Evolutionary conservation across 2,888 invertebrate genomes (phyloP).

Genomic region (Tenthredo distinguenda): DNA sequence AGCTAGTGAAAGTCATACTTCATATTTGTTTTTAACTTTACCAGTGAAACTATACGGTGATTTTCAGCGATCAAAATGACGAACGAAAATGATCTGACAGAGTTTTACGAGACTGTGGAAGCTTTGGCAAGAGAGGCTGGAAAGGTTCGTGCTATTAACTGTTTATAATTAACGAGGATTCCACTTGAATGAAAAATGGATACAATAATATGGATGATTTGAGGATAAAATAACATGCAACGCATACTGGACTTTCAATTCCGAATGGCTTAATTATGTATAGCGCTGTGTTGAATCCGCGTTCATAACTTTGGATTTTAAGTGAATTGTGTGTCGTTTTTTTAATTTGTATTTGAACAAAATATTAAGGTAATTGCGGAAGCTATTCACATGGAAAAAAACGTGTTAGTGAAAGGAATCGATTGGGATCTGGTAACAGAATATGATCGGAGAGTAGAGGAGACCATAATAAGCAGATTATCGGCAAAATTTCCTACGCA

Average conservation of each 20-base stretch:
- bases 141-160: constrained; percentile 72
- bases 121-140: constrained; percentile 78
- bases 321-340: neutral
- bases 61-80: constrained; percentile 56
- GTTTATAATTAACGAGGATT: neutral
- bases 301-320: neutral
- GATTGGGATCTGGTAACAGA: constrained; percentile 90
- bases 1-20: constrained; percentile 27
- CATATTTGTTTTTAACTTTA: neutral
- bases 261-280: neutral
- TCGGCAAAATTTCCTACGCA: constrained; percentile 82
- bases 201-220: neutral
- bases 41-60: neutral
- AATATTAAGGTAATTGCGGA: constrained; percentile 79
- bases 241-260: neutral
- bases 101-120: constrained; percentile 77
- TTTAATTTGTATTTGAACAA: neutral
- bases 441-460: constrained; percentile 89
- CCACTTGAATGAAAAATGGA: neutral
- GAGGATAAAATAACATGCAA: neutral
- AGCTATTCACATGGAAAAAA: constrained; percentile 78
- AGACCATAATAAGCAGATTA: constrained; percentile 83
- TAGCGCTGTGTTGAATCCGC: neutral
- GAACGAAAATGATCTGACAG: constrained; percentile 69
- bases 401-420: constrained; percentile 82